Evolutionary conservation across 1,140 invertebrate genomes (phyloP), one percentile per base, ranked within the genome.

Genomic region (Gerris buenoi): DNA sequence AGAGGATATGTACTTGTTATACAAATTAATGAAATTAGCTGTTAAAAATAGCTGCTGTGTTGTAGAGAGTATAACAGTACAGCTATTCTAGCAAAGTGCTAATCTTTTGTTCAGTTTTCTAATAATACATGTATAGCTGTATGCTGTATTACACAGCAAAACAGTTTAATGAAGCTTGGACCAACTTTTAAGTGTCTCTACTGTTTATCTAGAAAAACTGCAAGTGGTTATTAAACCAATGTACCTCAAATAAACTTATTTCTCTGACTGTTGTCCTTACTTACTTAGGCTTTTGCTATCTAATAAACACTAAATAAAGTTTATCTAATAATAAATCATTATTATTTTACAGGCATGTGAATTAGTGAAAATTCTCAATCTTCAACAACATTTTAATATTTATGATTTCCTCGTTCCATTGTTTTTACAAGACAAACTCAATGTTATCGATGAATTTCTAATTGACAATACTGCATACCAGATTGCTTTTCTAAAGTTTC

Each of bases 361-460:
- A 66, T 81, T 83, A 75, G 81, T 82, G n/a, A 76, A 81, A 65
- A 76, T 84, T 28, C 76, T 89, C 57, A 76, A 84, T 64, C 74
- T 89, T 18, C 85, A 86, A 76, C 75, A 81, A 56, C 76, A 82
- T 63, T 88, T 87, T 76, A 71, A 75, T 25, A 80, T 87, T 59
- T 79, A 86, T 74, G 81, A 84, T 66, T 81, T 90, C 71, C 70
- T 89, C 2, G 76, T 90, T 69, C 88, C 88, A 22, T 75, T 91
- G 23, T 78, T 90, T 71, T 76, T 90, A 15, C 87, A 89, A 80
- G 87, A 89, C 72, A 88, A 87, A 74, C 71, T 83, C 26, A 82
- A 80, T 70, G 72, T 86, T 27, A 81, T 85, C 58, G 85, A 89
- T 75, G 83, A 85, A 66, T 88, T 87, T 77, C 74, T 89, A 64